Conservation (phyloP, 2,797 vertebrate genomes). For the Parambassis ranga region DNA sequence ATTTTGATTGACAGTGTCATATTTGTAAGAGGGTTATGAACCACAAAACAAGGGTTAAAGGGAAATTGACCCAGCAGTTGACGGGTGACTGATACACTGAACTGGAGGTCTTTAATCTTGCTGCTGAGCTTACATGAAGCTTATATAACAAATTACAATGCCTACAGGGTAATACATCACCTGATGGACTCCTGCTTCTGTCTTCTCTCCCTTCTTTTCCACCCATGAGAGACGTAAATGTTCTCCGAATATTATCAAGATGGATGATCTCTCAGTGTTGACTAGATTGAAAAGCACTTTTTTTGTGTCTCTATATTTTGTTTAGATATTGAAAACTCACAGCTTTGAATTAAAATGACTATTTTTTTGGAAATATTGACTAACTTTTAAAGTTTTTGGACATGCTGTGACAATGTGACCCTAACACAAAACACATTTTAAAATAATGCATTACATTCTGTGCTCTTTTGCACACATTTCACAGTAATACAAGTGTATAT, state of each 20-base stretch:
- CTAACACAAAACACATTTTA: too few relatives aligned
- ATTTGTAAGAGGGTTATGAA: conserved; percentile 85
- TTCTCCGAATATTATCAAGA: conserved; percentile 65
- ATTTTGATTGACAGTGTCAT: conserved; percentile 81
- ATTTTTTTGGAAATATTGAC: too few relatives aligned
- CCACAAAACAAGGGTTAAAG: conserved; percentile 88
- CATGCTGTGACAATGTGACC: too few relatives aligned
- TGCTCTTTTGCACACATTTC: too few relatives aligned
- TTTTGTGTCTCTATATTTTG: too few relatives aligned
- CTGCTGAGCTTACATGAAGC: conserved; percentile 84
- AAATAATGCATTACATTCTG: too few relatives aligned
- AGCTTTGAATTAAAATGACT: too few relatives aligned
- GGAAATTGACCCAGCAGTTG: conserved; percentile 86
- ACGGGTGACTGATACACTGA: conserved; percentile 85
- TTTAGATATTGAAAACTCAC: too few relatives aligned
- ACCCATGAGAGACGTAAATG: conserved; percentile 55
- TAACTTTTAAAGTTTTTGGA: not conserved
- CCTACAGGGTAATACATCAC: conserved; percentile 82
- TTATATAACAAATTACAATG: conserved; percentile 86
- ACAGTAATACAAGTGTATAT: too few relatives aligned
- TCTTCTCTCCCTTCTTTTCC: conserved; percentile 54
- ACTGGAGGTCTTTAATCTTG: conserved; percentile 86
- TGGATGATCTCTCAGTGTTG: conserved; percentile 45
- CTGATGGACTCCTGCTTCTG: conserved; percentile 72
- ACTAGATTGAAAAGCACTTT: conserved; percentile 41